Base-by-base conservation (phyloP, 2,113 vertebrate genomes). In the Rhea americana region DNA sequence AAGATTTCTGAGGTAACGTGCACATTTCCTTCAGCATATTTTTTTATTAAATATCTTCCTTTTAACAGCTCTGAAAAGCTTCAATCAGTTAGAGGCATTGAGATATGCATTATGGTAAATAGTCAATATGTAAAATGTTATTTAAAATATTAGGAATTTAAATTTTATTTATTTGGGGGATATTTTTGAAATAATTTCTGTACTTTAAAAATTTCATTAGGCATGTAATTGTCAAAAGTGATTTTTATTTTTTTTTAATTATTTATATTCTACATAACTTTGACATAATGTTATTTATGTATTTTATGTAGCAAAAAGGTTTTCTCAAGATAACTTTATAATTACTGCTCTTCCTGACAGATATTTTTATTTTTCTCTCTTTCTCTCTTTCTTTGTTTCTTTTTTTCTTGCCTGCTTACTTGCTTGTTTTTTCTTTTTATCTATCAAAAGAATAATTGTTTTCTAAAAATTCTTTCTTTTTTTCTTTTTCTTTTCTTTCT, bases 141-240 rank as follows among this genome's bases (percentile, higher is more conserved):
- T 58, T 67, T 58, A 43, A 75, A 75, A 50, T 45, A n/a, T 17
- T 18, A 14, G 8, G 3, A 51, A 62, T 62, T 50, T 35, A 47
- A 83, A 65, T 75, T 39, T 22, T 1, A 1, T 48, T 66, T 3
- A 35, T 4, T 26, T 47, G 0, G 16, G 11, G 1, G 0, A 2
- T 51, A 58, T 70, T 47, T 47, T 62, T 0, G 4, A 65, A 28
- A 11, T 9, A 65, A n/a, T 71, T 66, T 48, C 3, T 39, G 9
- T 76, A 11, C 13, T 51, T 53, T 71, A 30, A 6, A 59, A 53
- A 58, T 16, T 15, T 63, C 11, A 32, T 20, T 47, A 32, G 20
- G 7, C n/a, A 53, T 18, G 5, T 47, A 37, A 37, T 16, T 81
- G 3, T 11, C 43, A 47, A 48, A 55, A 41, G 7, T 32, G 5